Evolutionary conservation across 1,140 invertebrate species (phyloP).

Genomic region (Philopotamus ludificatus): DNA sequence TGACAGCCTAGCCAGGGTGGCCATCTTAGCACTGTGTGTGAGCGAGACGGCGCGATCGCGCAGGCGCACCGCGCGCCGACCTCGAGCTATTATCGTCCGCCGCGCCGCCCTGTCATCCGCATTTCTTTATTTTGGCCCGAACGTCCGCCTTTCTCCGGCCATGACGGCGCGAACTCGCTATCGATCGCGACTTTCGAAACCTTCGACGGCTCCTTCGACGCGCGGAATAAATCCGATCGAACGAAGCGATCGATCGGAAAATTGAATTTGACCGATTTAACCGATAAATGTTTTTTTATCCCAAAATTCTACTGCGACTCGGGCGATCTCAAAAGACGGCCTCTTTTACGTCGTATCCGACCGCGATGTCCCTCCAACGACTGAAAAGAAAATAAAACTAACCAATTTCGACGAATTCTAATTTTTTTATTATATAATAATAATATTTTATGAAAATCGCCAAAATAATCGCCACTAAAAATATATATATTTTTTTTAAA

Average conservation of each 20-base stretch:
- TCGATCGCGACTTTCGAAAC: background rate
- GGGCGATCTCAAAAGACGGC: too few species aligned
- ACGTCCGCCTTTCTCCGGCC: background rate
- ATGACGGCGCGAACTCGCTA: background rate
- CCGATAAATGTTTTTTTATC: too few species aligned
- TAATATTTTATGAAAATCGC: too few species aligned
- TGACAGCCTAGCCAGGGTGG: constrained; percentile 35
- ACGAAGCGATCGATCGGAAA: background rate
- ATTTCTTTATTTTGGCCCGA: background rate
- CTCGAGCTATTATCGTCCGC: background rate
- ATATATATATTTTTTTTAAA: too few species aligned
- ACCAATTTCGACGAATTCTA: too few species aligned
- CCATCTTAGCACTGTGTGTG: constrained; percentile 37
- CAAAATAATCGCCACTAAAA: too few species aligned
- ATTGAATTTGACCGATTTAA: background rate
- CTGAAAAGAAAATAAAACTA: too few species aligned
- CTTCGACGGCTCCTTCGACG: background rate
- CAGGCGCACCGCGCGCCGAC: constrained; percentile 1
- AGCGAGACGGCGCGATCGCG: constrained; percentile 16
- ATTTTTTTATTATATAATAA: too few species aligned
- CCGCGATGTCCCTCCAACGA: too few species aligned
- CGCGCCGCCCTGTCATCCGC: background rate
- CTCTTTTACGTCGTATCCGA: too few species aligned
- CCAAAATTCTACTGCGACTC: too few species aligned
- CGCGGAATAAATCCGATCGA: background rate